These are phyloP conservation scores for Balanococcus diminutus DNA, from an alignment of 2,888 invertebrate genomes.

Conservation along the genomic window DNA sequence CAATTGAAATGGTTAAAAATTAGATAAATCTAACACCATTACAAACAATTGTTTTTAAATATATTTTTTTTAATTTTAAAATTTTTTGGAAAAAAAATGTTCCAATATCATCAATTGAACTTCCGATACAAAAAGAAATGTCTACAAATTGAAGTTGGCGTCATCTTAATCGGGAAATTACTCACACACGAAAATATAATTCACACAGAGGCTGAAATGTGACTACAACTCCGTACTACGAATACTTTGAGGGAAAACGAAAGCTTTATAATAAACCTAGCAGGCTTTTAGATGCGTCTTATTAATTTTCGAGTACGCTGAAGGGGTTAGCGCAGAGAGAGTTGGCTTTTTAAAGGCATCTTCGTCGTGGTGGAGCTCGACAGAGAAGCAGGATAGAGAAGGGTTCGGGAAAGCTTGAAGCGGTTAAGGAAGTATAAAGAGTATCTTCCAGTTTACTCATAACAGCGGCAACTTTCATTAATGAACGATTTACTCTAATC, in stretches of 20 bases:
- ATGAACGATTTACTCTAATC: slow-evolving; percentile 46
- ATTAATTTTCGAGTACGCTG: not conserved
- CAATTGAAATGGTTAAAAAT: too few species aligned
- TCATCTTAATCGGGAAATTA: too few species aligned
- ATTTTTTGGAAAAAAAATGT: too few species aligned
- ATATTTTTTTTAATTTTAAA: too few species aligned
- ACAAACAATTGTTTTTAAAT: too few species aligned
- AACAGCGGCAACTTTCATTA: slow-evolving; percentile 45
- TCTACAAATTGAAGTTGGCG: too few species aligned
- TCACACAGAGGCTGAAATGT: not conserved
- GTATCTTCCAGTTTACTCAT: slow-evolving; percentile 43
- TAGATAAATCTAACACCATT: too few species aligned
- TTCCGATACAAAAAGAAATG: too few species aligned
- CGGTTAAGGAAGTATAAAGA: slow-evolving; percentile 45
- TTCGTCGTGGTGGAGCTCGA: not conserved
- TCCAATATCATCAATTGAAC: too few species aligned
- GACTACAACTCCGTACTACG: not conserved
- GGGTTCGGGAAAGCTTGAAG: not conserved
- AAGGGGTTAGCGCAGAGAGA: not conserved
- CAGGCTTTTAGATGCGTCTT: slow-evolving; percentile 11
- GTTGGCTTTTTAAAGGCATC: not conserved
- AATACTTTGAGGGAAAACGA: not conserved
- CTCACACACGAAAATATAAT: not conserved
- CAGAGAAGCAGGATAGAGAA: not conserved
- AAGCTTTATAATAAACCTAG: slow-evolving; percentile 21